phyloP scores from a whole-genome alignment of 2,888 invertebrate genomes.

The Drosophila peninsularis region DNA sequence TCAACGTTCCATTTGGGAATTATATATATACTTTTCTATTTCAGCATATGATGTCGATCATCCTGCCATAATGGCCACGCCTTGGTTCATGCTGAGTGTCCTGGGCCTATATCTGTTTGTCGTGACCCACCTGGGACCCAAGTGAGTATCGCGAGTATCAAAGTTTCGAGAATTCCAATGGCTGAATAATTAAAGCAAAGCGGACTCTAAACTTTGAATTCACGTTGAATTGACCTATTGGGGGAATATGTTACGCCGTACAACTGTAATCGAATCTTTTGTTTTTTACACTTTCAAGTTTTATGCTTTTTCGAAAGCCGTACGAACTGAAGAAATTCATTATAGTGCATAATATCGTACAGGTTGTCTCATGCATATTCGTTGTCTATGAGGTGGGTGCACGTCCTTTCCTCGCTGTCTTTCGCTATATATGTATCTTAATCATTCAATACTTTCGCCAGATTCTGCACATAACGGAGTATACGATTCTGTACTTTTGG shows the following conservation, averaged over 20 bases:
- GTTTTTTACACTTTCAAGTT: slow-evolving; percentile 55
- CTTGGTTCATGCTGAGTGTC: slow-evolving; percentile 59
- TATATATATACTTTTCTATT: neutral
- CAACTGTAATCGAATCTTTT: slow-evolving; percentile 10
- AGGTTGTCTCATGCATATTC: slow-evolving; percentile 86
- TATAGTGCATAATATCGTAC: slow-evolving; percentile 91
- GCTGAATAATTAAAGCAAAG: slow-evolving; percentile 13
- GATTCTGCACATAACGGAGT: slow-evolving; percentile 66
- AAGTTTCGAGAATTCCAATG: slow-evolving; percentile 3
- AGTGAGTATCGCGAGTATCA: slow-evolving; percentile 53
- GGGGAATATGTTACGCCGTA: neutral
- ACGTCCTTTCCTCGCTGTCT: neutral
- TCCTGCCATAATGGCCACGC: slow-evolving; percentile 52
- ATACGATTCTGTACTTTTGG: slow-evolving; percentile 61
- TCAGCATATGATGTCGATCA: slow-evolving; percentile 31
- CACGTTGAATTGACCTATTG: slow-evolving; percentile 27
- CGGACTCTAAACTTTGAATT: slow-evolving; percentile 25
- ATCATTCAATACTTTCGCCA: slow-evolving; percentile 25
- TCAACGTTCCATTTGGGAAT: neutral
- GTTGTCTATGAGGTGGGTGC: slow-evolving; percentile 65
- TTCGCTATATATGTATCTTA: neutral
- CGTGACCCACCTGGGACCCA: slow-evolving; percentile 62
- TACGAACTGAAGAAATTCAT: slow-evolving; percentile 88
- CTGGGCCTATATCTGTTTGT: slow-evolving; percentile 70
- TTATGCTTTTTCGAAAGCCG: slow-evolving; percentile 89